Conservation (phyloP, 2,113 vertebrate genomes). For the Chionodraco myersi region DNA sequence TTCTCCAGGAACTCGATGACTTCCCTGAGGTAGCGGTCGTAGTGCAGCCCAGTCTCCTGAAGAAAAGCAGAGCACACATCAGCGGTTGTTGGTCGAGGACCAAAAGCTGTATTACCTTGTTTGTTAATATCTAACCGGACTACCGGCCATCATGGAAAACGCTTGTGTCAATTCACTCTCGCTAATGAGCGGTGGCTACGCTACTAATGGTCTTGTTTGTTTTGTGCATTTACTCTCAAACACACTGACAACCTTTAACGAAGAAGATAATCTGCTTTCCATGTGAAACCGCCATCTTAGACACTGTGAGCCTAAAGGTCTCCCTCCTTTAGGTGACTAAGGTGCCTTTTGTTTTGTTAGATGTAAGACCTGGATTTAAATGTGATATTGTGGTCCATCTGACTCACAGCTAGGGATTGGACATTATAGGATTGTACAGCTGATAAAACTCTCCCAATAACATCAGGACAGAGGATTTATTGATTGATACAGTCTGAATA, state of each 20-base stretch:
- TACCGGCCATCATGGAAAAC: neutral
- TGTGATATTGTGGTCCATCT: neutral
- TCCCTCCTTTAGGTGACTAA: neutral
- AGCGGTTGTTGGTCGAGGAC: neutral
- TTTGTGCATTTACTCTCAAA: neutral
- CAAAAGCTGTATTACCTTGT: neutral
- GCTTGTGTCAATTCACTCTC: neutral
- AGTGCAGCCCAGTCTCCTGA: slow-evolving; percentile 95
- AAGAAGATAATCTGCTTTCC: neutral
- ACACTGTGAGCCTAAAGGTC: neutral
- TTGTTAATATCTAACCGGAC: slow-evolving; percentile 10
- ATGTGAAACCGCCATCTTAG: neutral
- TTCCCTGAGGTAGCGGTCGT: slow-evolving; percentile 95
- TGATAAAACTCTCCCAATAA: too few relatives aligned
- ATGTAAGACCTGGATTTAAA: neutral
- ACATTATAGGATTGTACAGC: too few relatives aligned
- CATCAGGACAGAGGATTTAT: too few relatives aligned
- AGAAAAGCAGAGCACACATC: slow-evolving; percentile 26
- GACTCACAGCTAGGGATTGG: slow-evolving; percentile 82
- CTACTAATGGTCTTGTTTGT: slow-evolving; percentile 9
- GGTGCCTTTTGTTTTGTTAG: slow-evolving; percentile 1
- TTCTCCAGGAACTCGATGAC: slow-evolving; percentile 96
- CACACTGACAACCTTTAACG: neutral
- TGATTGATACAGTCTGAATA: too few relatives aligned
- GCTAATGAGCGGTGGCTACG: neutral